Percentiles rank a stretch among this genome's conserved stretches.
phyloP scores from a whole-genome alignment of 2,113 vertebrate genomes.

The Oryzias melastigma region DNA sequence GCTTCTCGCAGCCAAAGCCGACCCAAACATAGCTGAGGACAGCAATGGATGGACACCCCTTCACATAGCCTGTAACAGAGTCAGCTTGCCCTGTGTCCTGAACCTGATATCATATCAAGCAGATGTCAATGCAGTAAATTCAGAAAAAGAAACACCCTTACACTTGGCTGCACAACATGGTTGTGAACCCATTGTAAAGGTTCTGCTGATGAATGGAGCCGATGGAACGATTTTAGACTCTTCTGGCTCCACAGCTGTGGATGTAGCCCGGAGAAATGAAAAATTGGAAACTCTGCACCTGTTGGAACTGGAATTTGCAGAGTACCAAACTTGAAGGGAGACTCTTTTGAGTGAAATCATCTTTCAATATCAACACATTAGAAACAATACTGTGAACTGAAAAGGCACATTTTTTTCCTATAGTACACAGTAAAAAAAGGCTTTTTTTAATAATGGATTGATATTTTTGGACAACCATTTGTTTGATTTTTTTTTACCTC shows the following conservation, averaged over 20 bases:
- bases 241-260: conserved; percentile 75
- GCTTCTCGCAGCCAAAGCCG: conserved; percentile 76
- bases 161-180: conserved; percentile 81
- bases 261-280: conserved; percentile 71
- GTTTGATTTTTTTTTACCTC: no score
- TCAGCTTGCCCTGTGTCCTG: conserved; percentile 73
- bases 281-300: conserved; percentile 71
- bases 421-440: no score
- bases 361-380: no score
- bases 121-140: conserved; percentile 77
- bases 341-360: not conserved
- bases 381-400: no score
- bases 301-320: conserved; percentile 43
- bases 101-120: conserved; percentile 77
- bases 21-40: conserved; percentile 75
- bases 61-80: conserved; percentile 77
- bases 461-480: no score
- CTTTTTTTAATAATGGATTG: no score
- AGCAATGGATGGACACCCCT: conserved; percentile 79
- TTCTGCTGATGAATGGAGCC: conserved; percentile 77
- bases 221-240: conserved; percentile 62
- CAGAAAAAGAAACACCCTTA: conserved; percentile 76
- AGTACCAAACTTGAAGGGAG: not conserved
- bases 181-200: conserved; percentile 76
- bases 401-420: no score